These are phyloP conservation scores for Lytechinus variegatus DNA, from an alignment of 35 echinoderm and acorn worm genomes.

Conservation along the genomic window DNA sequence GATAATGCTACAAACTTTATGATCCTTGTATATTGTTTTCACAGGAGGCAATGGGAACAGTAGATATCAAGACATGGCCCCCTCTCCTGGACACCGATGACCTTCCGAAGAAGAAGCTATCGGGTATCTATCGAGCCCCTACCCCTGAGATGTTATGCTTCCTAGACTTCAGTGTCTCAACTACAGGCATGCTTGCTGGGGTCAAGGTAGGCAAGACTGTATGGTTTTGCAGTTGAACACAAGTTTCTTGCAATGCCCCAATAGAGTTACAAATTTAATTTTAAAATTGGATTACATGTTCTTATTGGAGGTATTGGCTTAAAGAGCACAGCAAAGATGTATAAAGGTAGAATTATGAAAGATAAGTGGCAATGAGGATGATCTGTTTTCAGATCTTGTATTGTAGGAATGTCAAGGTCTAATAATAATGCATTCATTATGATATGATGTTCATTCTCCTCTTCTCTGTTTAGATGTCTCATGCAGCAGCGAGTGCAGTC, in stretches of 20 bases:
- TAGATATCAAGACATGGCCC: conserved; percentile 98
- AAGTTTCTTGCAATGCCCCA: too few relatives aligned
- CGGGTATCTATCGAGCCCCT: conserved; percentile 84
- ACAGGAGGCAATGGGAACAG: conserved; percentile 93
- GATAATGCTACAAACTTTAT: too few relatives aligned
- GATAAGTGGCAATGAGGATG: too few relatives aligned
- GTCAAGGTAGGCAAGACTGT: conserved; percentile 75
- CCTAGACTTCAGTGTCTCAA: conserved; percentile 98
- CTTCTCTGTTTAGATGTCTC: conserved; percentile 80
- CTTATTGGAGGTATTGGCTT: too few relatives aligned
- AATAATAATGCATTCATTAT: too few relatives aligned
- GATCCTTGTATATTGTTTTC: background rate
- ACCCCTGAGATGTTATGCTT: conserved; percentile 97
- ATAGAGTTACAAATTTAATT: too few relatives aligned
- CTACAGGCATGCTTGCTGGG: conserved; percentile 97
- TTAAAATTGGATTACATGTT: too few relatives aligned
- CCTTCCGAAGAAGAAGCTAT: conserved; percentile 95
- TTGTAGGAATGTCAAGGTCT: too few relatives aligned
- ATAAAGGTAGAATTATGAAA: too few relatives aligned
- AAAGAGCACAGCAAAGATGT: too few relatives aligned
- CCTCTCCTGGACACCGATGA: conserved; percentile 94
- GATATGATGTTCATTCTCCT: background rate
- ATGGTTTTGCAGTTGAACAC: too few relatives aligned
- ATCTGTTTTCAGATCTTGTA: too few relatives aligned
- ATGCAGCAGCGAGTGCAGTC: conserved; percentile 85